Evolutionary conservation across 2,797 vertebrate species (phyloP).

Genomic region (Moxostoma hubbsi): DNA sequence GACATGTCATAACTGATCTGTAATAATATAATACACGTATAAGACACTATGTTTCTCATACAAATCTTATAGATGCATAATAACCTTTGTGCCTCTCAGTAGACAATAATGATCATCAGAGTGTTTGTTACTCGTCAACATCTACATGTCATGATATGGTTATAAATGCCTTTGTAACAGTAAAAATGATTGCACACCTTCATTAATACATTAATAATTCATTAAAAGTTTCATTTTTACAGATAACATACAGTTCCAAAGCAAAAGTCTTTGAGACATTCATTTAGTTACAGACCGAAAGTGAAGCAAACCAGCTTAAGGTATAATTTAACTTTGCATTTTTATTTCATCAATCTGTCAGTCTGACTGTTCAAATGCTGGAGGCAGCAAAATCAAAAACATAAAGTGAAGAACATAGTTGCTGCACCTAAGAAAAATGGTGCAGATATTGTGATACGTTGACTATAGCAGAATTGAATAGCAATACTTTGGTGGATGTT

Average conservation of each 20-base stretch:
- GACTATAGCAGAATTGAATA: background rate
- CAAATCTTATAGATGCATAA: too few relatives aligned
- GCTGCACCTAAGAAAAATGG: background rate
- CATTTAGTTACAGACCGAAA: background rate
- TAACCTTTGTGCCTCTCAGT: too few relatives aligned
- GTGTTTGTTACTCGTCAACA: background rate
- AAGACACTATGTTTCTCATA: too few relatives aligned
- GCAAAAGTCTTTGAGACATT: background rate
- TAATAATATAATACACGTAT: too few relatives aligned
- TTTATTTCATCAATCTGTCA: slow-evolving; percentile 3
- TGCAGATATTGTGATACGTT: background rate
- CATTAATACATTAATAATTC: background rate
- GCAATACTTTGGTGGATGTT: background rate
- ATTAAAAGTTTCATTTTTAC: background rate
- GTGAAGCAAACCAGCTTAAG: background rate
- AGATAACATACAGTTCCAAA: background rate
- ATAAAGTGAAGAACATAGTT: background rate
- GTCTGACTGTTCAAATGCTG: background rate
- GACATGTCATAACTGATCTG: too few relatives aligned
- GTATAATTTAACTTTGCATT: background rate
- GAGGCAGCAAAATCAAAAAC: slow-evolving; percentile 7
- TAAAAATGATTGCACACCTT: too few relatives aligned
- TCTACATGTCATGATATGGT: background rate
- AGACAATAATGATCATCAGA: too few relatives aligned
- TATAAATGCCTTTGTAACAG: background rate